phyloP scores from a whole-genome alignment of 2,113 vertebrate species.

The Thymallus thymallus region DNA sequence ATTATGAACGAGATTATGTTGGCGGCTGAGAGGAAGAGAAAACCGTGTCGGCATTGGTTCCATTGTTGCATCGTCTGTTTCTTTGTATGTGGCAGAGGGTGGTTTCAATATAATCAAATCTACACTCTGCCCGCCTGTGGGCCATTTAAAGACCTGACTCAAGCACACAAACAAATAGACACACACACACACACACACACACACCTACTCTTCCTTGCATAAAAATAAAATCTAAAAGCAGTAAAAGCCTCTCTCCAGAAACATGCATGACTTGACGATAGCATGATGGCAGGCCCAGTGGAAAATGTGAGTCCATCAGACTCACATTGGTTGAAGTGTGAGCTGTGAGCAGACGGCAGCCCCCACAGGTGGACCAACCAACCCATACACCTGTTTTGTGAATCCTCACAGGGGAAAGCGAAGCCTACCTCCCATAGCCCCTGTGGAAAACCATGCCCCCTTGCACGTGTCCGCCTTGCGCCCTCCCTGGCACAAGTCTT shows the following conservation, averaged over 20 bases:
- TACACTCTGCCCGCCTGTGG: constrained; percentile 63
- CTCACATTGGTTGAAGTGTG: constrained; percentile 64
- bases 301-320: constrained; percentile 74
- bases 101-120: constrained; percentile 73
- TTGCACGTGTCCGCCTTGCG: constrained; percentile 20
- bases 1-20: constrained; percentile 76
- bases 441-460: not conserved
- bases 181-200: too few species aligned
- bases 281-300: constrained; percentile 73
- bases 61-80: constrained; percentile 56
- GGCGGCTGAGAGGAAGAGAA: constrained; percentile 52
- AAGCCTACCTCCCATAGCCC: not conserved
- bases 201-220: too few species aligned
- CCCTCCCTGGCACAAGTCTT: constrained; percentile 46
- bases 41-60: constrained; percentile 53
- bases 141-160: constrained; percentile 62
- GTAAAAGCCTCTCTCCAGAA: constrained; percentile 64
- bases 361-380: constrained; percentile 56
- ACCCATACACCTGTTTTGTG: constrained; percentile 76
- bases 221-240: constrained; percentile 34
- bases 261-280: constrained; percentile 65
- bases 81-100: constrained; percentile 65
- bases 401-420: constrained; percentile 66
- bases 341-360: constrained; percentile 47
- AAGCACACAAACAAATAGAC: constrained; percentile 60